These are phyloP conservation scores for Isoperla grammatica DNA, from an alignment of 2,888 invertebrate species.

Conservation along the genomic window DNA sequence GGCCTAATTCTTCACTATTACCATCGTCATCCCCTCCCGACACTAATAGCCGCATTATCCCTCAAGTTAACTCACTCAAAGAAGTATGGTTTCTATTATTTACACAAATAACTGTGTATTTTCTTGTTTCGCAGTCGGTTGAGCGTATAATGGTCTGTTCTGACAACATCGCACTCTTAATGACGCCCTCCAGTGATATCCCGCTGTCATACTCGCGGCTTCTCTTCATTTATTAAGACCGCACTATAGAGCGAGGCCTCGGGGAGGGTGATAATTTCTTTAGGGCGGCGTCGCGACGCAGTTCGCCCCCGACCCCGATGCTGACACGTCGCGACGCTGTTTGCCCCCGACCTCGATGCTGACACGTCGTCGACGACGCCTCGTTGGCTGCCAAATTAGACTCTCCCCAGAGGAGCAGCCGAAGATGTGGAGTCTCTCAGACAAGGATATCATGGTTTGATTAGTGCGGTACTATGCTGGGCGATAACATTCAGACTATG, in stretches of 20 bases:
- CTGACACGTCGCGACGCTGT: conserved; percentile 22
- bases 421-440: no score
- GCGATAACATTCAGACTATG: no score
- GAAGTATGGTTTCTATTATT: conserved; percentile 15
- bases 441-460: no score
- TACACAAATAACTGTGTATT: conserved; percentile 10
- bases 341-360: conserved; percentile 19
- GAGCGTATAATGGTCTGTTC: neutral
- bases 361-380: conserved; percentile 29
- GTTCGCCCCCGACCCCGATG: conserved; percentile 16
- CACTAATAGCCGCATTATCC: neutral
- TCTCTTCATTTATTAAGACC: conserved; percentile 26
- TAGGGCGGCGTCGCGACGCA: conserved; percentile 19
- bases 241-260: neutral
- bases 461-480: no score
- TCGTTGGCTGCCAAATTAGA: conserved; percentile 30
- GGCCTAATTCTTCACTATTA: neutral
- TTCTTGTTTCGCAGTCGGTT: neutral
- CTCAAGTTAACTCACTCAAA: neutral
- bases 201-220: conserved; percentile 20
- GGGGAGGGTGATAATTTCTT: conserved; percentile 25
- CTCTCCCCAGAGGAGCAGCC: neutral
- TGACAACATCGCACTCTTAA: conserved; percentile 6
- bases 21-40: neutral
- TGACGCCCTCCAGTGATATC: conserved; percentile 3